A percentile compares a stretch with the other conserved stretches of the same genome.
Evolutionary conservation across 2,113 vertebrate species (phyloP).

Genomic region (Calypte anna): DNA sequence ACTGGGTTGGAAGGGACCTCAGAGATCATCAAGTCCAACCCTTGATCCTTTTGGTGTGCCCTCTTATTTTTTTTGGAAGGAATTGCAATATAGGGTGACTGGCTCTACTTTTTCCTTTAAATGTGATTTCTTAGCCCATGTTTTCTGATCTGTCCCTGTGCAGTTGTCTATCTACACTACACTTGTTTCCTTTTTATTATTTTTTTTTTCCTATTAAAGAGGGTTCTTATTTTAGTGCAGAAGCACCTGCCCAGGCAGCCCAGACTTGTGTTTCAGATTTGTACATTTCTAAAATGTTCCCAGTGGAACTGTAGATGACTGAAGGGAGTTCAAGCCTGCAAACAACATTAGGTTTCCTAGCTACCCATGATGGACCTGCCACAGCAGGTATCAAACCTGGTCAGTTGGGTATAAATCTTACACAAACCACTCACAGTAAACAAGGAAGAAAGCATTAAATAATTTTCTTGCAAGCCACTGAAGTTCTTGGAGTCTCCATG

Average conservation of each 20-base stretch:
- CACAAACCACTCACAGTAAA: background rate
- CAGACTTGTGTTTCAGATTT: background rate
- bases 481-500: background rate
- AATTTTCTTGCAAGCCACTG: fast-evolving
- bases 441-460: background rate
- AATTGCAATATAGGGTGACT: background rate
- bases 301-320: background rate
- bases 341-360: background rate
- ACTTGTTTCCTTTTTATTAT: background rate
- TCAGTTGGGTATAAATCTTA: background rate
- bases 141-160: background rate
- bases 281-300: background rate
- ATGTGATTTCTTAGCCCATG: background rate
- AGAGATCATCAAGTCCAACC: too few relatives aligned
- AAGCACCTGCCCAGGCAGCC: background rate
- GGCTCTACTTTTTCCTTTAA: background rate
- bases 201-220: background rate
- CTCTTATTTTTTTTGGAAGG: background rate
- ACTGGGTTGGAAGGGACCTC: too few relatives aligned
- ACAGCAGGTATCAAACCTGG: background rate
- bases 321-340: background rate
- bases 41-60: background rate
- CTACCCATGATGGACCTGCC: background rate
- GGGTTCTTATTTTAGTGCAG: background rate
- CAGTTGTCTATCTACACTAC: background rate